Percentiles rank a stretch among this genome's conserved stretches.
Conservation (phyloP, 1,140 invertebrate genomes). For the Helicoverpa armigera region DNA sequence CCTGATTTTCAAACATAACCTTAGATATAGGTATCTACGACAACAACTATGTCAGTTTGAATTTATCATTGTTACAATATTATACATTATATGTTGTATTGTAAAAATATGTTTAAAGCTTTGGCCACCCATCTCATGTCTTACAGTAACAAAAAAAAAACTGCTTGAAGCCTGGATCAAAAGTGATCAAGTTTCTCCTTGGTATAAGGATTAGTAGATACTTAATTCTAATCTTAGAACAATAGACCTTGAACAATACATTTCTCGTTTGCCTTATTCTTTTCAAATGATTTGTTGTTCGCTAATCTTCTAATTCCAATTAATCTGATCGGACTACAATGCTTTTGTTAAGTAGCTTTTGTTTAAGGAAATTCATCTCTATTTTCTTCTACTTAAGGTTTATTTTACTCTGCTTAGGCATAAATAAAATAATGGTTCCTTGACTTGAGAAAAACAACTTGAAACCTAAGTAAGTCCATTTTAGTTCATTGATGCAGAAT, state of each 20-base stretch:
- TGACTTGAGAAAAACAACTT: slow-evolving; percentile 15
- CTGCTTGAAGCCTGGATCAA: too few species aligned
- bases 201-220: background rate
- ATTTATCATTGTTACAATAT: too few species aligned
- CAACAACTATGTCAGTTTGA: too few species aligned
- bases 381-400: background rate
- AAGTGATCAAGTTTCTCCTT: too few species aligned
- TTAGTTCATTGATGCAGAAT: background rate
- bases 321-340: slow-evolving; percentile 8
- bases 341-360: slow-evolving; percentile 4
- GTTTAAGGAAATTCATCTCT: background rate
- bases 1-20: too few species aligned
- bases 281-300: slow-evolving; percentile 18
- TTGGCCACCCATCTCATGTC: too few species aligned
- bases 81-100: too few species aligned
- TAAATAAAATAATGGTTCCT: slow-evolving; percentile 11
- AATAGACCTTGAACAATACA: slow-evolving; percentile 7
- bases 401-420: background rate
- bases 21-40: too few species aligned
- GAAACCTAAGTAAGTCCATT: background rate
- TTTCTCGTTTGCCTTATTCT: slow-evolving; percentile 2
- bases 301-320: slow-evolving; percentile 18
- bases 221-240: background rate
- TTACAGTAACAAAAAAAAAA: too few species aligned
- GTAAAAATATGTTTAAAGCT: too few species aligned